A percentile compares a stretch with the other conserved stretches of the same genome.
Evolutionary conservation across 2,888 invertebrate genomes (phyloP).

Genomic region (Dasypogon diadema): DNA sequence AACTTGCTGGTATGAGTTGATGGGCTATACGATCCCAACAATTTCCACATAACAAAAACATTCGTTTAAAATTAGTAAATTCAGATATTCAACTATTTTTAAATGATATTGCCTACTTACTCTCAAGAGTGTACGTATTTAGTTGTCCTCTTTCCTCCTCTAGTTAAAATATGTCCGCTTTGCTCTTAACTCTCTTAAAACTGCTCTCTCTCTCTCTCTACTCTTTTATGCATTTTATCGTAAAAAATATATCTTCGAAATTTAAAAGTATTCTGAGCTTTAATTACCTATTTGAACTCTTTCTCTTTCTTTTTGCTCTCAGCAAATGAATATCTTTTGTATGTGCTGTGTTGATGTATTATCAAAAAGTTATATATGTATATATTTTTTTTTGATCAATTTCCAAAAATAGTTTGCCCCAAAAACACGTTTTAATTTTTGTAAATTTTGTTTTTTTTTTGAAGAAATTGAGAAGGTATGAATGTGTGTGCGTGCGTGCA

Average conservation of each 20-base stretch:
- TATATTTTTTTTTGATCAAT: no score
- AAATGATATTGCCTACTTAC: slow-evolving; percentile 48
- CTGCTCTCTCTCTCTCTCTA: slow-evolving; percentile 12
- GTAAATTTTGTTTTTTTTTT: slow-evolving; percentile 3
- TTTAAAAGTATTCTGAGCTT: slow-evolving; percentile 18
- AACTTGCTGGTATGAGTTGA: no score
- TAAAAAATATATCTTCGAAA: slow-evolving; percentile 47
- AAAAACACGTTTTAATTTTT: slow-evolving; percentile 19
- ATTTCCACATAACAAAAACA: slow-evolving; percentile 14
- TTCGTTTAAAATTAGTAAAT: slow-evolving; percentile 53
- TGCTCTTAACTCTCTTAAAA: slow-evolving; percentile 13
- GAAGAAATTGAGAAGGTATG: not conserved
- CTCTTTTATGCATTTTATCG: slow-evolving; percentile 13
- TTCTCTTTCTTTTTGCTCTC: not conserved
- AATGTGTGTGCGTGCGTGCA: not conserved
- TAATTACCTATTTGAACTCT: slow-evolving; percentile 39
- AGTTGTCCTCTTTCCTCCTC: not conserved
- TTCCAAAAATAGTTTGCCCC: not conserved
- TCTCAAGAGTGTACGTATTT: slow-evolving; percentile 45
- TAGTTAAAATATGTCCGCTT: slow-evolving; percentile 20
- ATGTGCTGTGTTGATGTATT: not conserved
- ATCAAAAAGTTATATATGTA: no score
- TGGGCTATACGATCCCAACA: not conserved
- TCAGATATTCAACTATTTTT: slow-evolving; percentile 53
- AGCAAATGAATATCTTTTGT: not conserved